These are phyloP conservation scores for Scaptomyza flava DNA, from an alignment of 2,888 invertebrate species.

Conservation along the genomic window DNA sequence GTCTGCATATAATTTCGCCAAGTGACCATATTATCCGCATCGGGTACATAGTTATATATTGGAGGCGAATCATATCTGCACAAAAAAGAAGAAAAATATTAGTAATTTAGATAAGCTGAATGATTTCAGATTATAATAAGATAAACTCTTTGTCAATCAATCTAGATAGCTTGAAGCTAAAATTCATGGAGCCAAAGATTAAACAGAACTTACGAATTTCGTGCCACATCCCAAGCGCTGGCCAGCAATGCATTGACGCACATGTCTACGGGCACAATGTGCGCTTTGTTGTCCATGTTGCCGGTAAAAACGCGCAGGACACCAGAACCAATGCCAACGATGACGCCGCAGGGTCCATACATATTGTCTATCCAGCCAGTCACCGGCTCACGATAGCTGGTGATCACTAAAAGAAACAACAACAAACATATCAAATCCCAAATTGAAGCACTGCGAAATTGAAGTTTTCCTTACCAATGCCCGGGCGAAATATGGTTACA, in stretches of 20 bases:
- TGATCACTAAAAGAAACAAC: constrained; percentile 82
- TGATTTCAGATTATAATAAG: no score
- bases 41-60: constrained; percentile 94
- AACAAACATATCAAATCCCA: not conserved
- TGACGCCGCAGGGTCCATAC: constrained; percentile 87
- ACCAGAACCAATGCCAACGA: constrained; percentile 87
- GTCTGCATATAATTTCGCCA: constrained; percentile 89
- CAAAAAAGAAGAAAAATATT: not conserved
- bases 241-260: constrained; percentile 85
- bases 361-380: constrained; percentile 90
- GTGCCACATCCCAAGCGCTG: constrained; percentile 85
- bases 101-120: no score
- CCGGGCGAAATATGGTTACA: constrained; percentile 89
- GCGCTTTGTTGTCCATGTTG: constrained; percentile 83
- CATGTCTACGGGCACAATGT: constrained; percentile 85
- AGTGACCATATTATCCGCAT: constrained; percentile 91
- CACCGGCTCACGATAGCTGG: constrained; percentile 86
- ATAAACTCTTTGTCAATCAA: no score
- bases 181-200: not conserved
- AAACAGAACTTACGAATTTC: constrained; percentile 77
- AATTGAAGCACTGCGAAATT: not conserved
- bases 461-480: constrained; percentile 85
- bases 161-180: no score
- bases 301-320: constrained; percentile 85
- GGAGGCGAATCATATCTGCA: constrained; percentile 76